A percentile compares a stretch with the other conserved stretches of the same genome.
phyloP scores from a whole-genome alignment of 1,140 invertebrate species.

The fruit fly (Drosophila melanogaster) region Release_6_plus_ISO1_MT NT_033777.3:24934001-24934500 shows the following conservation, averaged over 20 bases:
- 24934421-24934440: constrained; percentile 36
- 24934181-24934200: constrained; percentile 93
- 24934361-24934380: constrained; percentile 73
- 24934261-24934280: constrained; percentile 91
- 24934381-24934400: constrained; percentile 17
- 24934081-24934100: constrained; percentile 91
- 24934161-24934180: constrained; percentile 95
- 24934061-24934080: constrained; percentile 89
- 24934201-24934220: constrained; percentile 85
- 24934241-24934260: constrained; percentile 93
- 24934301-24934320: constrained; percentile 94
- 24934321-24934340: constrained; percentile 90
- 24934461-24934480: neutral
- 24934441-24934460: constrained; percentile 10
- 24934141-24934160: constrained; percentile 92
- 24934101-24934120: constrained; percentile 91
- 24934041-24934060: constrained; percentile 91
- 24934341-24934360: constrained; percentile 64
- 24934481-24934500: constrained; percentile 11
- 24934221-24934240: constrained; percentile 89
- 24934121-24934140: constrained; percentile 90
- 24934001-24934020: constrained; percentile 90
- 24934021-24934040: constrained; percentile 93
- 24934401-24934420: constrained; percentile 43
- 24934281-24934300: constrained; percentile 95